phyloP scores from a whole-genome alignment of 2,113 vertebrate genomes.

The Ctenodactylus gundi region DNA sequence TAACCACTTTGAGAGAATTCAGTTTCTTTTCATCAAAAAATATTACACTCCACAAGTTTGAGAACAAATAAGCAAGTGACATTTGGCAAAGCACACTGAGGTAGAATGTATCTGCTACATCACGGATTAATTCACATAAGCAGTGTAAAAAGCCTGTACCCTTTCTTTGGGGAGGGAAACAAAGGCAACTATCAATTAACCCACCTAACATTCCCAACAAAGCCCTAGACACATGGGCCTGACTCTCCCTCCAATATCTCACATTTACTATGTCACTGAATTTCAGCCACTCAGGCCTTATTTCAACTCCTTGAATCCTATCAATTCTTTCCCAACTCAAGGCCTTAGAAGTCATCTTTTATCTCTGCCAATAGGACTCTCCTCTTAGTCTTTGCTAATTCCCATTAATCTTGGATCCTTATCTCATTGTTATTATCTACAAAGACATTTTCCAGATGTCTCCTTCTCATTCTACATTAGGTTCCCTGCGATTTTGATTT shows the following conservation, averaged over 20 bases:
- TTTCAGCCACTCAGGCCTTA: background rate
- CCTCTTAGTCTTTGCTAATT: background rate
- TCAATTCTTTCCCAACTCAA: background rate
- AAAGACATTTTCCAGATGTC: background rate
- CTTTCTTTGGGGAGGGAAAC: background rate
- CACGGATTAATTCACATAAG: background rate
- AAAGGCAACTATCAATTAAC: background rate
- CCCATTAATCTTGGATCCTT: background rate
- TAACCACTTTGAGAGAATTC: background rate
- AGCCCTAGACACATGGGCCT: background rate
- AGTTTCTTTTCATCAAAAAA: conserved; percentile 38
- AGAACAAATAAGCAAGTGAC: background rate
- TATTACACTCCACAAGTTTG: background rate
- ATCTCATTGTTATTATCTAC: background rate
- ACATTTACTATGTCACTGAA: background rate
- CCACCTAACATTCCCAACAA: background rate
- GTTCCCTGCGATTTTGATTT: background rate
- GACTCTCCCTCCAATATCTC: background rate
- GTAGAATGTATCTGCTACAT: background rate
- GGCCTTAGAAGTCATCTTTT: background rate
- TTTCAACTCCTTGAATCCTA: background rate
- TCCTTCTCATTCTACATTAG: background rate
- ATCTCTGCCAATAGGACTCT: background rate
- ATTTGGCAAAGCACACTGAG: background rate
- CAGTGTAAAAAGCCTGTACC: background rate